Percentiles rank a stretch among this genome's conserved stretches.
Conservation (phyloP, 2,888 invertebrate species). For the Trichopoda pennipes region DNA sequence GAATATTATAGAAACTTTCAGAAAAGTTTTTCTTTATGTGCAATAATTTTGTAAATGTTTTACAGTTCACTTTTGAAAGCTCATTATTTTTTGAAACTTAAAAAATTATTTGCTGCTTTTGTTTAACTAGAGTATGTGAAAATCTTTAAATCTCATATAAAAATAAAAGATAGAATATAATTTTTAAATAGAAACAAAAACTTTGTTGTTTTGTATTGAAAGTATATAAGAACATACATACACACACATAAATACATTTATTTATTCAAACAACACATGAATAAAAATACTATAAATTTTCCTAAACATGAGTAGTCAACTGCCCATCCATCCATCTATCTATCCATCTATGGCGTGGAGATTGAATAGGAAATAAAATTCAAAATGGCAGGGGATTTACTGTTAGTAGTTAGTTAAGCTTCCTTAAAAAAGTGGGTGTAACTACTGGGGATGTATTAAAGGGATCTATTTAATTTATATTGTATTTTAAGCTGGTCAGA, state of each 20-base stretch:
- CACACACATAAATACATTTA: neutral
- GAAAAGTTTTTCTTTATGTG: too few relatives aligned
- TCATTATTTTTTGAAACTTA: neutral
- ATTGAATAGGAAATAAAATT: slow-evolving; percentile 27
- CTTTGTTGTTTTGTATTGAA: neutral
- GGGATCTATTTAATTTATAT: slow-evolving; percentile 4
- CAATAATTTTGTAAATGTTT: neutral
- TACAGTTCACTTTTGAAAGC: neutral
- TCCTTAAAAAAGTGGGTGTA: slow-evolving; percentile 1
- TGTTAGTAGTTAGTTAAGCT: neutral
- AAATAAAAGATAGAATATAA: too few relatives aligned
- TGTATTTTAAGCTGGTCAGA: slow-evolving; percentile 43
- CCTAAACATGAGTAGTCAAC: neutral
- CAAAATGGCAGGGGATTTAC: slow-evolving; percentile 23
- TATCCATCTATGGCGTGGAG: neutral
- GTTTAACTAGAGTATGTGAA: neutral
- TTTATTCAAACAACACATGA: slow-evolving; percentile 16
- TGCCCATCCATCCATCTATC: too few relatives aligned
- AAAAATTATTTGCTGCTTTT: neutral
- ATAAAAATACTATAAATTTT: slow-evolving; percentile 25
- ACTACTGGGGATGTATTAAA: neutral
- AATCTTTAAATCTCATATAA: too few relatives aligned
- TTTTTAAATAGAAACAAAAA: neutral
- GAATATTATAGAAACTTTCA: too few relatives aligned
- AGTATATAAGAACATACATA: neutral